These are phyloP conservation scores for Cyrtorhinus lividipennis DNA, from an alignment of 1,140 invertebrate genomes.

Conservation along the genomic window DNA sequence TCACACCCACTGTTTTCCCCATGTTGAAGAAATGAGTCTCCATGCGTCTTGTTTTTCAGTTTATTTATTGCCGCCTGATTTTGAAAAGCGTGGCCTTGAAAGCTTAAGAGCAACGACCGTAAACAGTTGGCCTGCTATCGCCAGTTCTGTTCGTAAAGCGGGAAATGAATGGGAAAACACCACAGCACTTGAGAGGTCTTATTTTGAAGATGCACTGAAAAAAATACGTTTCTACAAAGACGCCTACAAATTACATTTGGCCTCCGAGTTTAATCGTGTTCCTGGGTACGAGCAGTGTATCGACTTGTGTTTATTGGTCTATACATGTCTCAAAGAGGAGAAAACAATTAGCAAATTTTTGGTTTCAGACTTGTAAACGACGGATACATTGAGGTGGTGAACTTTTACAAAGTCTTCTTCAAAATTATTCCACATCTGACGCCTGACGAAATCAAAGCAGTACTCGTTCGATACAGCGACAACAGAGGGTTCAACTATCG, in stretches of 20 bases:
- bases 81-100: neutral
- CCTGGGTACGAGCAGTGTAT: neutral
- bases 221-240: neutral
- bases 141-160: neutral
- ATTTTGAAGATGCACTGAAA: neutral
- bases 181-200: neutral
- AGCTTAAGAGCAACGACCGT: neutral
- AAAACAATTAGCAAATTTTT: neutral
- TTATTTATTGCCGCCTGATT: neutral
- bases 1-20: no score
- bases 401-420: neutral
- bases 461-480: neutral
- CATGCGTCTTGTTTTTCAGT: no score
- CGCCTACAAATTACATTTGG: neutral
- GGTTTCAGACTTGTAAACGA: neutral
- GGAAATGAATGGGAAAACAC: neutral
- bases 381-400: neutral
- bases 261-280: neutral
- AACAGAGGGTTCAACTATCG: neutral
- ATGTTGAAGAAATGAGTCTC: no score
- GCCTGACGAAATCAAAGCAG: neutral
- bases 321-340: no score
- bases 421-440: neutral
- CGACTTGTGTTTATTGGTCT: neutral
- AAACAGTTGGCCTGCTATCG: neutral